A percentile compares a stretch with the other conserved stretches of the same genome.
phyloP scores from a whole-genome alignment of 2,113 vertebrate species.

The Odocoileus hemionus region DNA sequence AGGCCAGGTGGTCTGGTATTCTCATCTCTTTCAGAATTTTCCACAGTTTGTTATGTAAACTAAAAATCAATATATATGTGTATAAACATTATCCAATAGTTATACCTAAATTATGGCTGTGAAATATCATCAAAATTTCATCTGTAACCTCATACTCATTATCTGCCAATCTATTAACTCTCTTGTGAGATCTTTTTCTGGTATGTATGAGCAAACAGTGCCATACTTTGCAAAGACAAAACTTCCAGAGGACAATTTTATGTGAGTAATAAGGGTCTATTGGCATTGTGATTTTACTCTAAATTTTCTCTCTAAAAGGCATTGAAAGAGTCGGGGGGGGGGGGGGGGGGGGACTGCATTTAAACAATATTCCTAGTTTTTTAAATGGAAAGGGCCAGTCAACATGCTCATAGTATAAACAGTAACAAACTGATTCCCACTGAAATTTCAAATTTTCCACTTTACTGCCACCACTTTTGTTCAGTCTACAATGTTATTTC shows the following conservation, averaged over 20 bases:
- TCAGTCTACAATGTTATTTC: not conserved
- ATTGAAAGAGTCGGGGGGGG: not conserved
- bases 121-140: not conserved
- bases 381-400: not conserved
- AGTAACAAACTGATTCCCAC: not conserved
- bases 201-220: not conserved
- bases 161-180: not conserved
- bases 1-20: not conserved
- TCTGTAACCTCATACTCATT: not conserved
- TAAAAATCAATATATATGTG: not conserved
- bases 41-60: not conserved
- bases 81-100: not conserved
- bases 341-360: not conserved
- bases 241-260: not conserved
- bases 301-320: not conserved
- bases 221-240: not conserved
- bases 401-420: not conserved
- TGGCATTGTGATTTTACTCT: not conserved
- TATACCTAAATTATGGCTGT: not conserved
- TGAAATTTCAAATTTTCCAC: not conserved
- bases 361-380: not conserved
- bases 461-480: not conserved
- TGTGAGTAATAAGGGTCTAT: not conserved
- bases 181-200: not conserved
- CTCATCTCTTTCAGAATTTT: not conserved